Conservation (phyloP, 2,888 invertebrate species). For the Phaedon cochleariae region DNA sequence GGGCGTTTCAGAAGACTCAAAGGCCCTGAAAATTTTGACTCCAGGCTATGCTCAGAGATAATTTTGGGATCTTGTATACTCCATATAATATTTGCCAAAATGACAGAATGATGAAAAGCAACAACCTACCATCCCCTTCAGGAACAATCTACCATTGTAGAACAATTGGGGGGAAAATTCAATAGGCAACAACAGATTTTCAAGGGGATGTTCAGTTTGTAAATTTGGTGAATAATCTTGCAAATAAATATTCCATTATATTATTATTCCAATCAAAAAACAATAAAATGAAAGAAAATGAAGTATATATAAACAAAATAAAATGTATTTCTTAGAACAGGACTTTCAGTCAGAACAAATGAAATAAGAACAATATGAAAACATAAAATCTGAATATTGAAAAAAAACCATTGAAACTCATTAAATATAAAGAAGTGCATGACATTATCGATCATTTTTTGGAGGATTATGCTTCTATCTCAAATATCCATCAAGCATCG, state of each 20-base stretch:
- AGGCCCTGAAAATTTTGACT: background rate
- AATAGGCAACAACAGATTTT: too few relatives aligned
- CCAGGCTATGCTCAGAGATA: background rate
- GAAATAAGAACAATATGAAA: too few relatives aligned
- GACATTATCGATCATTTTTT: background rate
- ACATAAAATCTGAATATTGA: too few relatives aligned
- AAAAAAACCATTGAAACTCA: too few relatives aligned
- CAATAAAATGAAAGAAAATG: constrained; percentile 1
- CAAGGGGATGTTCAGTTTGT: too few relatives aligned
- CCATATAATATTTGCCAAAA: too few relatives aligned
- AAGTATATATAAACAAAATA: too few relatives aligned
- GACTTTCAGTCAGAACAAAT: too few relatives aligned
- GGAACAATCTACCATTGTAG: background rate
- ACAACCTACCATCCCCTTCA: background rate
- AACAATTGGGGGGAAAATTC: background rate
- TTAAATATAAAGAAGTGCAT: background rate
- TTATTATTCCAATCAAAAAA: constrained; percentile 6
- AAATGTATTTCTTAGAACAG: too few relatives aligned
- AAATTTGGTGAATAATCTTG: too few relatives aligned
- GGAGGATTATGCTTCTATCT: background rate
- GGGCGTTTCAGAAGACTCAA: background rate
- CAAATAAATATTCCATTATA: too few relatives aligned
- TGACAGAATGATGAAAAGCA: background rate
- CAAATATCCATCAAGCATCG: background rate
- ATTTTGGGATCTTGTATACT: too few relatives aligned